phyloP scores from a whole-genome alignment of 2,797 vertebrate genomes.

The Neosilurus mollespiculum region DNA sequence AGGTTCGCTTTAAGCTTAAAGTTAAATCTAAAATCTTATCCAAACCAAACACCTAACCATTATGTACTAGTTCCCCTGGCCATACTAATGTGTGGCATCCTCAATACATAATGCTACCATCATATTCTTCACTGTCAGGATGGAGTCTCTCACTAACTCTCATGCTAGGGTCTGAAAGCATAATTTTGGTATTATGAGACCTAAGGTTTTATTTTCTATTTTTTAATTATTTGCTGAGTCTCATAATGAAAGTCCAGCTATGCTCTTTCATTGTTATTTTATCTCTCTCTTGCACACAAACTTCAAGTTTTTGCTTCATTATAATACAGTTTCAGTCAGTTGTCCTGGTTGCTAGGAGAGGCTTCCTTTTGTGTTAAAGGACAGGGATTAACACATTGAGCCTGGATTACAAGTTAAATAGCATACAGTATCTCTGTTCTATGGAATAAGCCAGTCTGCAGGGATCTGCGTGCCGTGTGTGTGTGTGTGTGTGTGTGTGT shows the following conservation, averaged over 20 bases:
- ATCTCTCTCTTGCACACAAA: background rate
- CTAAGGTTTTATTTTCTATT: background rate
- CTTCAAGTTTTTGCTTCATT: background rate
- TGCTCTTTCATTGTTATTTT: background rate
- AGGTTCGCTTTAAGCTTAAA: too few species aligned
- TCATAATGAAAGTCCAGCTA: background rate
- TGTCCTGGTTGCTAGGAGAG: constrained; percentile 12
- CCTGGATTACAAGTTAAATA: constrained; percentile 43
- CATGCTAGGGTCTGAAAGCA: background rate
- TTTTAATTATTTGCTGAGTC: background rate
- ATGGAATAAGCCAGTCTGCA: constrained; percentile 20
- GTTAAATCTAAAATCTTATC: too few species aligned
- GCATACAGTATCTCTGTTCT: constrained; percentile 15
- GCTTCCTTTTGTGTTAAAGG: constrained; percentile 33
- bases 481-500: background rate
- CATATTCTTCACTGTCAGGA: background rate
- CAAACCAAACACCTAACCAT: too few species aligned
- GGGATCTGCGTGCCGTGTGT: background rate
- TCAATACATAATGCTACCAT: background rate
- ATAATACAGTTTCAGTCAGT: constrained; percentile 15
- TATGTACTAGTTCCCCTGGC: background rate
- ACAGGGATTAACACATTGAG: constrained; percentile 39
- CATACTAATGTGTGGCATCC: background rate
- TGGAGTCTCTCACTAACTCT: too few species aligned
- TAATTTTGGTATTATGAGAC: background rate